Evolutionary conservation across 2,888 invertebrate species (phyloP).

Genomic region (Tortricodes alternella): DNA sequence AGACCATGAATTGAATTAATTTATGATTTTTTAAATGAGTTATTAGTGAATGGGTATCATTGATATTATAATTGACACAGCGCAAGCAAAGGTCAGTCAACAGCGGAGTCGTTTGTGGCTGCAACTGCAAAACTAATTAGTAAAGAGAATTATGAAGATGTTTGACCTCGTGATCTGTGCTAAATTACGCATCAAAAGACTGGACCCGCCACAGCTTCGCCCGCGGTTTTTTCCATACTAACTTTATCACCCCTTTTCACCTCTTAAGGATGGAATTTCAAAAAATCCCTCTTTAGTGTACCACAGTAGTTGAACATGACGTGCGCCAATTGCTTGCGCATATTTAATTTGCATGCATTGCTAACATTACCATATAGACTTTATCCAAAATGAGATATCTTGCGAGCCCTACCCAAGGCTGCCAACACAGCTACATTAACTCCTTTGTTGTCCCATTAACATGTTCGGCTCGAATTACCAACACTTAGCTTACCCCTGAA

Average conservation of each 20-base stretch:
- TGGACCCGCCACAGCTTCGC: too few species aligned
- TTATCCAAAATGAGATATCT: constrained; percentile 11
- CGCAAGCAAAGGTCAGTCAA: too few species aligned
- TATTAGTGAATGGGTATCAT: too few species aligned
- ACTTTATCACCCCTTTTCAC: too few species aligned
- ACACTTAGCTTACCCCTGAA: constrained; percentile 29
- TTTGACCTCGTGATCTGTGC: constrained; percentile 16
- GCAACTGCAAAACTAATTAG: constrained; percentile 25
- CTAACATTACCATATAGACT: constrained; percentile 21
- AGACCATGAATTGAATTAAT: too few species aligned
- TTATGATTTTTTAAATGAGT: too few species aligned
- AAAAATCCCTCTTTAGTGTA: too few species aligned
- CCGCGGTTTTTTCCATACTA: too few species aligned
- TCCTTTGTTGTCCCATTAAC: constrained; percentile 35
- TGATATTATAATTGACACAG: too few species aligned
- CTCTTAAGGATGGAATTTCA: too few species aligned
- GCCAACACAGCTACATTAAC: constrained; percentile 24
- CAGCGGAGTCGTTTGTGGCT: too few species aligned
- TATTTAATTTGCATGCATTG: not conserved
- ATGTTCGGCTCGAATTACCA: constrained; percentile 28
- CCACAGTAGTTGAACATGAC: too few species aligned
- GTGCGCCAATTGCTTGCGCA: not conserved
- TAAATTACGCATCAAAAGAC: constrained; percentile 1
- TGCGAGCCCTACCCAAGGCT: constrained; percentile 13
- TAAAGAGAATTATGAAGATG: constrained; percentile 1